A percentile compares a stretch with the other conserved stretches of the same genome.
phyloP scores from a whole-genome alignment of 2,888 invertebrate species.

The Acanthosepion esculentum region DNA sequence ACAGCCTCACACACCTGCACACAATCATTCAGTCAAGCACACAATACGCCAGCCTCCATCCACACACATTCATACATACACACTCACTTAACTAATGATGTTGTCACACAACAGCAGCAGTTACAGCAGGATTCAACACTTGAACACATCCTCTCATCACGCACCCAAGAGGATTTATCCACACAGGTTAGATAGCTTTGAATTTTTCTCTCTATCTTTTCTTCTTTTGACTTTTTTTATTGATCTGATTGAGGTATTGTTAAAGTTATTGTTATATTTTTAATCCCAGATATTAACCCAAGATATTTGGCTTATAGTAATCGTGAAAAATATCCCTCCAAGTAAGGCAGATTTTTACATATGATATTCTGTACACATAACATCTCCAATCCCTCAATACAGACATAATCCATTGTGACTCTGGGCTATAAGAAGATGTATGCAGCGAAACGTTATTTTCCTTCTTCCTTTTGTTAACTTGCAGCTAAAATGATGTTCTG shows the following conservation, averaged over 20 bases:
- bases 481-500: not conserved
- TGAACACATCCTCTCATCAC: constrained; percentile 33
- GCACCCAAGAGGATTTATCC: constrained; percentile 33
- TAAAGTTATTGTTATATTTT: constrained; percentile 21
- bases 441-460: not conserved
- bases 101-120: constrained; percentile 33
- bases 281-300: constrained; percentile 4
- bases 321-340: not conserved
- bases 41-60: constrained; percentile 6
- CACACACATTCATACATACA: not conserved
- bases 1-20: not conserved
- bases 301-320: not conserved
- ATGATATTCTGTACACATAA: not conserved
- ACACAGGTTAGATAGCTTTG: constrained; percentile 33
- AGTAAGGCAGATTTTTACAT: not conserved
- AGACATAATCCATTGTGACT: constrained; percentile 17
- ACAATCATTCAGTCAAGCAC: not conserved
- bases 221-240: not conserved
- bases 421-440: not conserved
- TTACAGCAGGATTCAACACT: constrained; percentile 33
- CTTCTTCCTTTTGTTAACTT: not conserved
- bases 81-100: constrained; percentile 33
- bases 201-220: constrained; percentile 8
- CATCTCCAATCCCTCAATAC: not conserved
- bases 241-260: not conserved